Evolutionary conservation across 2,888 invertebrate genomes (phyloP).

Genomic region (Noctua janthe): DNA sequence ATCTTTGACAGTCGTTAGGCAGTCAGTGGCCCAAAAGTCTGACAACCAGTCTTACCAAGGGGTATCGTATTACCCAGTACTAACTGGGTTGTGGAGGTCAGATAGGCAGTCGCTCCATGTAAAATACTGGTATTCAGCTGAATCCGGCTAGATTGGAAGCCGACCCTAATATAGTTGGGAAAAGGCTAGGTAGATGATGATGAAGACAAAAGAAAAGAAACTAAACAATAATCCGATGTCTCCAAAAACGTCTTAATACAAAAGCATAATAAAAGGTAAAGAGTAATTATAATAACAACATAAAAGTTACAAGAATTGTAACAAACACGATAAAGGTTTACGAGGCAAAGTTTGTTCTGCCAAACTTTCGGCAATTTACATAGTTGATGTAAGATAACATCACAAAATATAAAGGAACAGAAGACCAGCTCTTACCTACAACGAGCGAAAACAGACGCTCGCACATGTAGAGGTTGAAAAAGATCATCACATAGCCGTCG

Average conservation of each 20-base stretch:
- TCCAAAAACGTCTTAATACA: slow-evolving; percentile 17
- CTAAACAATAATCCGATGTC: slow-evolving; percentile 18
- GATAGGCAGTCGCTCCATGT: no score
- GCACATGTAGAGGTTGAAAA: neutral
- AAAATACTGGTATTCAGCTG: no score
- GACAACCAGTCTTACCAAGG: no score
- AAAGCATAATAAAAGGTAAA: slow-evolving; percentile 36
- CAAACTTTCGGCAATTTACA: slow-evolving; percentile 67
- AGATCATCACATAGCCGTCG: neutral
- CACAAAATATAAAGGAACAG: neutral
- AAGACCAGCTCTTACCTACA: neutral
- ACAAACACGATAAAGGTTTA: slow-evolving; percentile 67
- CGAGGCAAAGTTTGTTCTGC: slow-evolving; percentile 58
- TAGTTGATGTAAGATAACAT: slow-evolving; percentile 64
- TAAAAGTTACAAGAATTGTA: slow-evolving; percentile 59
- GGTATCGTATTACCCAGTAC: no score
- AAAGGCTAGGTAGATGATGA: no score
- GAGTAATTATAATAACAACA: slow-evolving; percentile 63
- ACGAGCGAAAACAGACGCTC: neutral
- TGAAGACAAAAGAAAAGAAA: neutral
- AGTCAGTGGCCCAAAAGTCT: no score
- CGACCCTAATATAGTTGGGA: no score
- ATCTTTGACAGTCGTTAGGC: no score
- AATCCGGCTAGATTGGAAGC: no score
- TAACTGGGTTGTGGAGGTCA: no score